Percentiles rank a stretch among this genome's conserved stretches.
These are phyloP conservation scores for Dicranocentrus wangi DNA, from an alignment of 2,888 invertebrate genomes.

Conservation along the genomic window DNA sequence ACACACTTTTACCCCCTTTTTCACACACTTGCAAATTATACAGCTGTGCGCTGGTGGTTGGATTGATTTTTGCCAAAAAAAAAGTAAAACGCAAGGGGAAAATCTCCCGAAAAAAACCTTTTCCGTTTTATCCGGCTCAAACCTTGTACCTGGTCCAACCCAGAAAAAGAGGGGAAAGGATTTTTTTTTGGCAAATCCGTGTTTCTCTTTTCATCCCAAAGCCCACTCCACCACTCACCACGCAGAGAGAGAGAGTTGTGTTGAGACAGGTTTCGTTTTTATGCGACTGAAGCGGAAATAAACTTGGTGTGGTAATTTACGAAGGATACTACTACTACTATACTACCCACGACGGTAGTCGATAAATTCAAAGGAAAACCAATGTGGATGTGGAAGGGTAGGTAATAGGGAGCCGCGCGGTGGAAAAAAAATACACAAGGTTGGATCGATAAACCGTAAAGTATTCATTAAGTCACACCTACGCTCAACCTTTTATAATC, in stretches of 20 bases:
- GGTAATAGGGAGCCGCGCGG: no score
- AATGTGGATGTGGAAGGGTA: no score
- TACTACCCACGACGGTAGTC: not conserved
- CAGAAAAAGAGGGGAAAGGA: conserved; percentile 14
- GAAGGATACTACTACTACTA: not conserved
- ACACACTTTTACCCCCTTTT: no score
- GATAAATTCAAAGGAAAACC: not conserved
- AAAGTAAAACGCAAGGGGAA: no score
- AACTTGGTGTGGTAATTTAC: conserved; percentile 20
- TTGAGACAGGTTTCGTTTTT: not conserved
- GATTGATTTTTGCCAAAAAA: no score
- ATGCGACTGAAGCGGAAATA: conserved; percentile 6
- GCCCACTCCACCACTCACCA: not conserved
- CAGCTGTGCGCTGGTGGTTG: no score
- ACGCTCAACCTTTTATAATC: conserved; percentile 24
- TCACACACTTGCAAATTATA: no score
- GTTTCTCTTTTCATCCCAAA: not conserved
- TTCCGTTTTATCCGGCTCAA: no score
- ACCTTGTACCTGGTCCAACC: no score
- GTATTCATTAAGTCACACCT: conserved; percentile 54
- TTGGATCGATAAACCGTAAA: conserved; percentile 48
- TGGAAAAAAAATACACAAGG: no score
- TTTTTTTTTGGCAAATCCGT: conserved; percentile 23
- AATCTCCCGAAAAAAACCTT: no score
- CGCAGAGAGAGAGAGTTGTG: not conserved